A percentile compares a stretch with the other conserved stretches of the same genome.
Evolutionary conservation across 1,140 invertebrate genomes (phyloP).

Genomic region (Apis mellifera): DNA sequence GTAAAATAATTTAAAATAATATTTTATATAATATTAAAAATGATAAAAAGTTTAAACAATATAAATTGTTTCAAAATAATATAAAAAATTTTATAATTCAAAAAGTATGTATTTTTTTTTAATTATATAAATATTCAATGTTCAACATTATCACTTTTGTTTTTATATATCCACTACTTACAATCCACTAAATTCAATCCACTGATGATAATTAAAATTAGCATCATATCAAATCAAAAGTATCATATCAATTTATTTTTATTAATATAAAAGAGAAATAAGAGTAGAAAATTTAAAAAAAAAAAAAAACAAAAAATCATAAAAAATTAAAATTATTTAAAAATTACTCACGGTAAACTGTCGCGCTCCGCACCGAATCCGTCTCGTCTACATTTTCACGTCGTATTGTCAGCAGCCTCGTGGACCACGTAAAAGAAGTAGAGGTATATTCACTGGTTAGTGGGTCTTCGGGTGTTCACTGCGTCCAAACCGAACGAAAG

Average conservation of each 20-base stretch:
- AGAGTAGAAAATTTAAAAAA: constrained; percentile 2
- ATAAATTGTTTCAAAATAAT: not conserved
- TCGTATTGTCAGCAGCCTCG: constrained; percentile 59
- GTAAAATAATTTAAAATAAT: not conserved
- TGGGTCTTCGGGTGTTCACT: constrained; percentile 65
- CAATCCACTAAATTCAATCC: not conserved
- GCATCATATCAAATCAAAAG: too few relatives aligned
- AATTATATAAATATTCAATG: not conserved
- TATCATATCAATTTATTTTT: not conserved
- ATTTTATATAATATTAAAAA: not conserved
- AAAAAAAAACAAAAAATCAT: not conserved
- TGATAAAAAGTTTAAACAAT: too few relatives aligned
- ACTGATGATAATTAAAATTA: not conserved
- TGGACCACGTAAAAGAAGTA: constrained; percentile 59
- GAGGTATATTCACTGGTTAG: constrained; percentile 58
- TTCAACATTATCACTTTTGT: constrained; percentile 1
- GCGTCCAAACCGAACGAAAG: constrained; percentile 69
- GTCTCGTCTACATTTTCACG: constrained; percentile 75
- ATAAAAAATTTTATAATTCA: not conserved
- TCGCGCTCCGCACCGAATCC: constrained; percentile 75
- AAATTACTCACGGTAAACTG: constrained; percentile 76
- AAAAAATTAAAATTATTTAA: not conserved
- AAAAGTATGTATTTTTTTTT: not conserved
- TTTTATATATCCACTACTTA: not conserved
- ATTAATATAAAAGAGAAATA: constrained; percentile 3